Evolutionary conservation across 1,140 invertebrate genomes (phyloP).

Genomic region (Pantala flavescens): DNA sequence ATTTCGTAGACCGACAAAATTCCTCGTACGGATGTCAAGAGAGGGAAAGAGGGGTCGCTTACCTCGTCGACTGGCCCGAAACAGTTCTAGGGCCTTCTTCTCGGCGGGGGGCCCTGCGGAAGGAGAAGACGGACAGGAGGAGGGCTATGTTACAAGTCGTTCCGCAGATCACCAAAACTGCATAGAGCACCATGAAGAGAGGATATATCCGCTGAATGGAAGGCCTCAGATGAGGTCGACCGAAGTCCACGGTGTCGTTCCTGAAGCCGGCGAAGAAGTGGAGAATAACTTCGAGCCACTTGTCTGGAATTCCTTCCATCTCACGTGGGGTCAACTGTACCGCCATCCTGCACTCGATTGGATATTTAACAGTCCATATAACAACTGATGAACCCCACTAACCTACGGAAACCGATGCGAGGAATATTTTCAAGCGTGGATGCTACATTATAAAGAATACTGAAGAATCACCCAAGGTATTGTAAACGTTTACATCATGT

Average conservation of each 20-base stretch:
- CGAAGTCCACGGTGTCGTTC: constrained; percentile 35
- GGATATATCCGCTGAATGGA: constrained; percentile 46
- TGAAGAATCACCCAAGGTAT: no score
- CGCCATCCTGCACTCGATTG: neutral
- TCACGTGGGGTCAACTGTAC: neutral
- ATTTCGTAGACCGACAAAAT: no score
- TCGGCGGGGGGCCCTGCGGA: constrained; percentile 27
- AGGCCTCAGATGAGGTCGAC: constrained; percentile 33
- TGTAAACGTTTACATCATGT: no score
- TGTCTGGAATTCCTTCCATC: constrained; percentile 22
- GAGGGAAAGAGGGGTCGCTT: no score
- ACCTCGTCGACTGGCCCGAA: neutral
- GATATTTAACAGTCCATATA: no score
- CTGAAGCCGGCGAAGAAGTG: constrained; percentile 28
- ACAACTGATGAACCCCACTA: no score
- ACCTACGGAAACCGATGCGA: no score
- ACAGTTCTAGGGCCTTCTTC: neutral
- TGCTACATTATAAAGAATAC: no score
- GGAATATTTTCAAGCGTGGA: no score
- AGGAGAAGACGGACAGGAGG: constrained; percentile 46
- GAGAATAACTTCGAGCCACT: constrained; percentile 28
- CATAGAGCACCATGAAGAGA: constrained; percentile 53
- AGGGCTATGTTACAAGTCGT: constrained; percentile 47
- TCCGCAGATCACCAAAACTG: constrained; percentile 43
- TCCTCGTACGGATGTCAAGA: no score